These are phyloP conservation scores for Luehdorfia chinensis DNA, from an alignment of 1,140 invertebrate species.

Conservation along the genomic window DNA sequence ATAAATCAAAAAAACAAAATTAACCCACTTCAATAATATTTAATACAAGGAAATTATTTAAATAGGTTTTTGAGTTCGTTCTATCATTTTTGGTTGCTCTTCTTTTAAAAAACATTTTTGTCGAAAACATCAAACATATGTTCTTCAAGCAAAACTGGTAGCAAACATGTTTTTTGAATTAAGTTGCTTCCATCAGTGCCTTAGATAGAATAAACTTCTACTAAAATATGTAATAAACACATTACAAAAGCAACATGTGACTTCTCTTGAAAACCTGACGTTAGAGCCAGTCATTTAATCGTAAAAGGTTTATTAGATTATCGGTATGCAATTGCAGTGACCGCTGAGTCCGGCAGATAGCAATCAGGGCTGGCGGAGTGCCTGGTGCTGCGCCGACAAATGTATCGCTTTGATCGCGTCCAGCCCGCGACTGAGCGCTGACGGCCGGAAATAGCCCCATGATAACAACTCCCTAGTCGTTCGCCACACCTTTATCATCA, in stretches of 20 bases:
- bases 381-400: conserved; percentile 66
- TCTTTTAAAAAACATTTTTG: too few relatives aligned
- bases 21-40: too few relatives aligned
- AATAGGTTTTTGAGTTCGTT: too few relatives aligned
- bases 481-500: conserved; percentile 59
- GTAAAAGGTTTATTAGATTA: conserved; percentile 59
- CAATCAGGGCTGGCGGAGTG: conserved; percentile 43
- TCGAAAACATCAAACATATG: too few relatives aligned
- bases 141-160: too few relatives aligned
- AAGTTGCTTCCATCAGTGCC: too few relatives aligned
- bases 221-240: too few relatives aligned
- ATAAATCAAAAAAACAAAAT: too few relatives aligned
- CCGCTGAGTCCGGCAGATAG: conserved; percentile 49
- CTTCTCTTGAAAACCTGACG: neutral
- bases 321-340: conserved; percentile 54
- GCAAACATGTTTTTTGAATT: too few relatives aligned
- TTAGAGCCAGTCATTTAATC: conserved; percentile 20
- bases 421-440: conserved; percentile 47
- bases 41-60: too few relatives aligned
- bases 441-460: conserved; percentile 69
- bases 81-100: too few relatives aligned
- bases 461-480: conserved; percentile 67
- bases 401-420: conserved; percentile 66
- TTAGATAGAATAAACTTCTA: too few relatives aligned
- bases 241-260: neutral